Evolutionary conservation across 2,888 invertebrate species (phyloP).

Genomic region (Limnephilus lunatus): DNA sequence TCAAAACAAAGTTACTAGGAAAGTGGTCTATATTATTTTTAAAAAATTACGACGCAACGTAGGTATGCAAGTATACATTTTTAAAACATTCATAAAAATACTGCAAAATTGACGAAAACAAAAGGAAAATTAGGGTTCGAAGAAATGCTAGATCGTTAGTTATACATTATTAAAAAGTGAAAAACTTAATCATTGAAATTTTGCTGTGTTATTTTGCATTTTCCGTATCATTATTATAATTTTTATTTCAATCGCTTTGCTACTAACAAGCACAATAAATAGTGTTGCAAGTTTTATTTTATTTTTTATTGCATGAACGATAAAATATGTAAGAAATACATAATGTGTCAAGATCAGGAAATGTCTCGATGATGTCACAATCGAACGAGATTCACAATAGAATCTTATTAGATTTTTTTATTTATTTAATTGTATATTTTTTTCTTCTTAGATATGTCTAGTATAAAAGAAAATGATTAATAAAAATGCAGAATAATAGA

Average conservation of each 20-base stretch:
- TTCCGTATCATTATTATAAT: not conserved
- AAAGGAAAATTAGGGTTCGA: no score
- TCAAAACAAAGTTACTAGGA: no score
- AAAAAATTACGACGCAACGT: no score
- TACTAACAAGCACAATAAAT: not conserved
- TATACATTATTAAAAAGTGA: not conserved
- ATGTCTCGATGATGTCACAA: not conserved
- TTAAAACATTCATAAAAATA: no score
- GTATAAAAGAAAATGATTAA: constrained; percentile 68
- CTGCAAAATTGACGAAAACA: no score
- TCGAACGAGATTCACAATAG: not conserved
- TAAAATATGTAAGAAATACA: no score
- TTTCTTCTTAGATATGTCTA: not conserved
- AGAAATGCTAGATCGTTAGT: no score
- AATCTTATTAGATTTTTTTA: constrained; percentile 63
- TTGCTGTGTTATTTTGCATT: not conserved
- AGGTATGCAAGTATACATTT: no score
- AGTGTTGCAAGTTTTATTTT: not conserved
- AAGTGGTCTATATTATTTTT: no score
- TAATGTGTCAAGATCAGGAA: not conserved
- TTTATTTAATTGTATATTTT: not conserved
- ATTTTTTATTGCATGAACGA: no score
- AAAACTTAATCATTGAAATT: not conserved
- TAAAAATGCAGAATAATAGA: constrained; percentile 57
- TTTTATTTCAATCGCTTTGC: not conserved